Evolutionary conservation across 1,140 invertebrate species (phyloP), one percentile per base, ranked within the genome.

Genomic region (Eriocheir sinensis): DNA sequence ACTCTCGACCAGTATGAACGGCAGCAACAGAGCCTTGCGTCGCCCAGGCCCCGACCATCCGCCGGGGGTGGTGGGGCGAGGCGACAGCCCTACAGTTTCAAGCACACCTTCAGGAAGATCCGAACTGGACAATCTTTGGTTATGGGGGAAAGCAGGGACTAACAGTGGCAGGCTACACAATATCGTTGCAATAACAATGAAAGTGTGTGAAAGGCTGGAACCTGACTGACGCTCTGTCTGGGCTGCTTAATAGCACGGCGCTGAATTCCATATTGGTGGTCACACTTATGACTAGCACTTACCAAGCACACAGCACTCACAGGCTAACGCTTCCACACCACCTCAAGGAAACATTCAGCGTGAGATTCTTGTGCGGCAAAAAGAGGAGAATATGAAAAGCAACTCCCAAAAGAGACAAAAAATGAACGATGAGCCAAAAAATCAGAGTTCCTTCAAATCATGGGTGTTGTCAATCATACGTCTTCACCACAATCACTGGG

Each of bases 251-350:
- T 36, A 94, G 94, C 94, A 94, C 94, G 91, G 94, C 80, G 86
- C 44, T 91, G 48, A 91, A 38, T 89, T 38, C 21, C 21, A 53
- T 94, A 81, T 90, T 80, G 85, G 89, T 94, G 94, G 89, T 90
- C 85, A 89, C 81, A 90, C 94, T 91, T 94, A 94, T 94, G 93
- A 94, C 94, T 94, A 94, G 93, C 93, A 94, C 89, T 91, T 94
- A 89, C 86, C 83, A 91, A 94, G 91, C 94, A 94, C 86, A 94
- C 89, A 91, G 89, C 94, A 94, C 89, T 91, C 79, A 72, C 81
- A 88, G 89, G 93, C 93, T 91, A 53, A 94, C 85, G 91, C 89
- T 91, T 90, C 86, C 90, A 94, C 89, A 94, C 89, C 80, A 91
- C 79, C 88, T 89, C 32, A 89, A 89, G 72, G 80, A 94, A 94